phyloP scores from a whole-genome alignment of 2,888 invertebrate genomes.

The Hypomecis punctinalis region DNA sequence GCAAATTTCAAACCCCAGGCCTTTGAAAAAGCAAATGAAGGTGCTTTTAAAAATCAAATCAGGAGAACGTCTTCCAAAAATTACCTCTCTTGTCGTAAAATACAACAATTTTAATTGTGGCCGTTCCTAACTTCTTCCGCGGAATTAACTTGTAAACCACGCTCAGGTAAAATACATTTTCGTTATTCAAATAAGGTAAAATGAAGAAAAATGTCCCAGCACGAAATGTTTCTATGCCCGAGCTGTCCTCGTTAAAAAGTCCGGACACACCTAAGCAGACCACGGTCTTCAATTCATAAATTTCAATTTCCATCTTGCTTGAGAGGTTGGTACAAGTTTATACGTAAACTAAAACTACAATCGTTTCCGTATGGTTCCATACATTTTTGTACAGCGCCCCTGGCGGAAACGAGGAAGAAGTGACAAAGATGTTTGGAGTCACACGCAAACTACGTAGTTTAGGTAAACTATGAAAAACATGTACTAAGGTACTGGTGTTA shows the following conservation, averaged over 20 bases:
- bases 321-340: too few relatives aligned
- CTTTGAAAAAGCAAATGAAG: slow-evolving; percentile 2
- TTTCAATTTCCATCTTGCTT: too few relatives aligned
- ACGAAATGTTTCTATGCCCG: slow-evolving; percentile 40
- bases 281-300: too few relatives aligned
- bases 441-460: too few relatives aligned
- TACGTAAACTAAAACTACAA: too few relatives aligned
- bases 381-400: too few relatives aligned
- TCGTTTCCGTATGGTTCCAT: too few relatives aligned
- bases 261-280: slow-evolving; percentile 8
- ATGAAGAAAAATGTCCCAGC: slow-evolving; percentile 42
- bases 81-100: slow-evolving; percentile 29
- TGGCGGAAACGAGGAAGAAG: too few relatives aligned
- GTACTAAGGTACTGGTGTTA: too few relatives aligned
- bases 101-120: slow-evolving; percentile 40
- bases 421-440: too few relatives aligned
- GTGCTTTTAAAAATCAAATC: slow-evolving; percentile 12
- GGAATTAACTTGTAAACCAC: slow-evolving; percentile 47
- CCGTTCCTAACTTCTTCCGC: slow-evolving; percentile 38
- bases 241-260: slow-evolving; percentile 34
- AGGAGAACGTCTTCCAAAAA: slow-evolving; percentile 17
- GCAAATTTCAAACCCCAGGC: neutral
- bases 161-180: slow-evolving; percentile 42
- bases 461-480: too few relatives aligned
- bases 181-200: slow-evolving; percentile 45